Percentiles rank a stretch among this genome's conserved stretches.
These are phyloP conservation scores for Chymomyza amoena DNA, from an alignment of 2,888 invertebrate species.

Conservation along the genomic window DNA sequence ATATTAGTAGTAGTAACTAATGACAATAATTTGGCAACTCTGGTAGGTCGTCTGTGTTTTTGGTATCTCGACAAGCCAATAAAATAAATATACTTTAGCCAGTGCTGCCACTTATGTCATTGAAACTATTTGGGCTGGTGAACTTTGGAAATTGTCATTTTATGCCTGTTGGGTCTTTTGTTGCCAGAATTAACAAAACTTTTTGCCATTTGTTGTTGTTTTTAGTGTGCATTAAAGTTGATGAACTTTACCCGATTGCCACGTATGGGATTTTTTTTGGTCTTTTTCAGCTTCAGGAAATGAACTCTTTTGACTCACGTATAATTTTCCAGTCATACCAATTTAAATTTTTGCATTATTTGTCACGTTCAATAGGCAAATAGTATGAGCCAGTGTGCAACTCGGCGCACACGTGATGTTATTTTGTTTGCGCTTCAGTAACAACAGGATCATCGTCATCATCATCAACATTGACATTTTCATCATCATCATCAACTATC, in stretches of 20 bases:
- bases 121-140: conserved; percentile 45
- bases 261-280: background rate
- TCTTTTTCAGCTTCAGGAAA: conserved; percentile 12
- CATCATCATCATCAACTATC: too few species aligned
- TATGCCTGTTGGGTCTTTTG: conserved; percentile 2
- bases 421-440: conserved; percentile 46
- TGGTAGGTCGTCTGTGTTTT: conserved; percentile 44
- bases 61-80: conserved; percentile 41
- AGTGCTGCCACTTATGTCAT: conserved; percentile 52
- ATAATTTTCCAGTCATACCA: conserved; percentile 16
- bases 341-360: conserved; percentile 45
- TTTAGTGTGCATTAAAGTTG: background rate
- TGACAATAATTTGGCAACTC: conserved; percentile 69
- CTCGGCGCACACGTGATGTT: conserved; percentile 61
- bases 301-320: conserved; percentile 44
- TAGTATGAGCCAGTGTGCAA: conserved; percentile 25
- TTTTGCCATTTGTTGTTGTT: background rate
- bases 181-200: conserved; percentile 18
- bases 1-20: conserved; percentile 48
- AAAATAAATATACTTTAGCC: conserved; percentile 62
- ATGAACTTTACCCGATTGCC: conserved; percentile 1
- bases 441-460: background rate
- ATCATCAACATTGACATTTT: conserved; percentile 11
- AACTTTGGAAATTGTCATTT: conserved; percentile 42
- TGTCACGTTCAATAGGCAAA: conserved; percentile 63